Percentiles rank a stretch among this genome's conserved stretches.
Conservation (phyloP, 2,797 vertebrate species). For the Chloroceryle inda region DNA sequence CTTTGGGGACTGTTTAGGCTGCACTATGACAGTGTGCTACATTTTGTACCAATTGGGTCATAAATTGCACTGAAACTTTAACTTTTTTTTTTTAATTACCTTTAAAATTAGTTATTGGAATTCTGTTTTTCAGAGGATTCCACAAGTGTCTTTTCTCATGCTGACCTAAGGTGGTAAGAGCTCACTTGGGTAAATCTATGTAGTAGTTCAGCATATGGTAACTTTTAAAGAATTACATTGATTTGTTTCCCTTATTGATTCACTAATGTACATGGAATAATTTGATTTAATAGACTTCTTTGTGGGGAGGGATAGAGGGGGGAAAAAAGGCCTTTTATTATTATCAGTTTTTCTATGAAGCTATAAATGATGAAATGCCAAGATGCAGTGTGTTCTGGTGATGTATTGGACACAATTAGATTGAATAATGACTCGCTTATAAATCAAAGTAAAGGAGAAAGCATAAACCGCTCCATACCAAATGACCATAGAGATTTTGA, state of each 20-base stretch:
- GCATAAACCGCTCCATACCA: constrained; percentile 60
- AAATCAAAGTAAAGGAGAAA: constrained; percentile 73
- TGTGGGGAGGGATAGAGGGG: background rate
- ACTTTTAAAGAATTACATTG: constrained; percentile 68
- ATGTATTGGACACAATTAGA: constrained; percentile 73
- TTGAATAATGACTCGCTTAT: constrained; percentile 77
- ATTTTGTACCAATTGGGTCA: background rate
- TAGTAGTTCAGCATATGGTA: constrained; percentile 6
- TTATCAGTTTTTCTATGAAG: constrained; percentile 76
- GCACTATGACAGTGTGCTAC: background rate
- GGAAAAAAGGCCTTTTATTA: constrained; percentile 70
- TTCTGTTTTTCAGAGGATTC: background rate
- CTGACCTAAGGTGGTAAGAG: background rate
- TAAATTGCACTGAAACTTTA: background rate
- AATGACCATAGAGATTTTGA: constrained; percentile 52
- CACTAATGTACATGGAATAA: constrained; percentile 27
- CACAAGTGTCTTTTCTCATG: background rate
- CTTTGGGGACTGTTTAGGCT: background rate
- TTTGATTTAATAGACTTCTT: constrained; percentile 72
- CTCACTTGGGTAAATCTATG: background rate
- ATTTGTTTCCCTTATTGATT: constrained; percentile 75
- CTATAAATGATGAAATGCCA: constrained; percentile 69
- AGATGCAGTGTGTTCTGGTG: constrained; percentile 51
- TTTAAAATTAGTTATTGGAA: background rate
- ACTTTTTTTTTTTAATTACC: constrained; percentile 10